phyloP scores from a whole-genome alignment of 2,113 vertebrate genomes.

The Tachycineta bicolor region DNA sequence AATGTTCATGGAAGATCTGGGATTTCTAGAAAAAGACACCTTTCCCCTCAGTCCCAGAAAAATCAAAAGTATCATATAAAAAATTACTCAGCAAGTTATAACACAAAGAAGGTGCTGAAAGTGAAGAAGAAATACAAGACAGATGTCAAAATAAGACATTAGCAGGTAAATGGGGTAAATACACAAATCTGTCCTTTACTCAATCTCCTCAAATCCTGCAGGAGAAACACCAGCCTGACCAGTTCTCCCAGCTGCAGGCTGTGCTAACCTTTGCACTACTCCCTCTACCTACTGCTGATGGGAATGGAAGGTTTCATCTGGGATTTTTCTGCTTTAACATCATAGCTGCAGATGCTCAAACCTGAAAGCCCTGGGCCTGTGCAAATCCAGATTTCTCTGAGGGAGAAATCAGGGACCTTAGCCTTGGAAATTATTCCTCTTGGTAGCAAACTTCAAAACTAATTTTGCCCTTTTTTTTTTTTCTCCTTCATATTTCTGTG shows the following conservation, averaged over 20 bases:
- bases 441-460: not conserved
- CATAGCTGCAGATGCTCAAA: not conserved
- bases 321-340: not conserved
- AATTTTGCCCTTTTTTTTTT: not conserved
- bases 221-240: not conserved
- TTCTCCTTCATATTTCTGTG: not conserved
- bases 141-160: not conserved
- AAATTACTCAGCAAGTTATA: not conserved
- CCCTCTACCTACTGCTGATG: not conserved
- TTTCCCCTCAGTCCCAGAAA: not conserved
- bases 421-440: not conserved
- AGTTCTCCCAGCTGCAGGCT: not conserved
- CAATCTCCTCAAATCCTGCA: not conserved
- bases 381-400: not conserved
- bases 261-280: not conserved
- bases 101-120: not conserved
- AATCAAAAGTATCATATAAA: not conserved
- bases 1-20: not conserved
- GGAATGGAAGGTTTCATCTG: not conserved
- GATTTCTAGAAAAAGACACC: not conserved
- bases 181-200: fast-evolving
- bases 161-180: not conserved
- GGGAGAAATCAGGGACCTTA: not conserved
- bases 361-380: not conserved
- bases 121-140: not conserved